Percentiles rank a stretch among this genome's conserved stretches.
phyloP scores from a whole-genome alignment of 92 coral and sea anemone genomes.

The Scolanthus callimorphus region DNA sequence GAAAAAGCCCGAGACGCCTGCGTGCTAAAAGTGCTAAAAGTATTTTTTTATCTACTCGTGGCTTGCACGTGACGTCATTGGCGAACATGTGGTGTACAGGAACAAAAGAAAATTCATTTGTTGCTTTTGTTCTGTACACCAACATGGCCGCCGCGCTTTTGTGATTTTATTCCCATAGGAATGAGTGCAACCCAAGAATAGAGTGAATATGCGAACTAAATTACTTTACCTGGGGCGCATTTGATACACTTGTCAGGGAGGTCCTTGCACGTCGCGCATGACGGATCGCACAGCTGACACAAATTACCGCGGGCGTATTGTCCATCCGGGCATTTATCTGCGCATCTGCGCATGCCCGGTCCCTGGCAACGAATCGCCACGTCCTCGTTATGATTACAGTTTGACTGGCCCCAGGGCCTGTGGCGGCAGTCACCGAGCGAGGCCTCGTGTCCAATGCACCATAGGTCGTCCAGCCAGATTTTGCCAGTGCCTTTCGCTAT shows the following conservation, averaged over 20 bases:
- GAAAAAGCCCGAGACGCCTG: no score
- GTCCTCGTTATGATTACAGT: slow-evolving; percentile 83
- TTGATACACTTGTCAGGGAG: slow-evolving; percentile 23
- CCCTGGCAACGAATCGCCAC: slow-evolving; percentile 76
- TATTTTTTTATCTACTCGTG: no score
- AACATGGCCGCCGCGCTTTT: no score
- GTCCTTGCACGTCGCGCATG: slow-evolving; percentile 46
- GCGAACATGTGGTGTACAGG: no score
- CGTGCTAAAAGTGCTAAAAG: no score
- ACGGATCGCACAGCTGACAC: slow-evolving; percentile 54
- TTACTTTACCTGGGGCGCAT: slow-evolving; percentile 49
- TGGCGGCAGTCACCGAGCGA: slow-evolving; percentile 60
- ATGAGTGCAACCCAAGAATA: no score
- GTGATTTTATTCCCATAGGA: no score
- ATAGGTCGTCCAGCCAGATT: slow-evolving; percentile 88
- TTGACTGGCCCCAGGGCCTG: slow-evolving; percentile 72
- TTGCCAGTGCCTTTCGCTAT: slow-evolving; percentile 66
- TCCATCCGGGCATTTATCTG: slow-evolving; percentile 62
- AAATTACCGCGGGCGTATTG: slow-evolving; percentile 23
- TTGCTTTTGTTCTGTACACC: no score
- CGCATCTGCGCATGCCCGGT: slow-evolving; percentile 70
- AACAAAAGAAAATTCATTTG: no score
- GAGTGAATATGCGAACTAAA: no score
- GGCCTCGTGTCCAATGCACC: slow-evolving; percentile 53
- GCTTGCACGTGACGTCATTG: no score